Evolutionary conservation across 2,888 invertebrate species (phyloP).

Genomic region (Sthenelais limicola): DNA sequence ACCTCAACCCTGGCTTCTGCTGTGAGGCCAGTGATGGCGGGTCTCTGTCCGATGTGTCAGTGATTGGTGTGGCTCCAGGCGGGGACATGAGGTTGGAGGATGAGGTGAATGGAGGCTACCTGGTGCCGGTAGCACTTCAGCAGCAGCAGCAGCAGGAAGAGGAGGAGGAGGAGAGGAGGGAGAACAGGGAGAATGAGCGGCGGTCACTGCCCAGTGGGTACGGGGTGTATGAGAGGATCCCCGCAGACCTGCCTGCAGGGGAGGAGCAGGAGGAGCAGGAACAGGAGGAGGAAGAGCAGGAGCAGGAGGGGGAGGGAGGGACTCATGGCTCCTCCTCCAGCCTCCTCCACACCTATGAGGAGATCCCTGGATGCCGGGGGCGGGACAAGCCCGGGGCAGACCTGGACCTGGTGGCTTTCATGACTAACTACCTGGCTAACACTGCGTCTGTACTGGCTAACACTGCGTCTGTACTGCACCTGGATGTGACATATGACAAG

Average conservation of each 20-base stretch:
- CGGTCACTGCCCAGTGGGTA: no score
- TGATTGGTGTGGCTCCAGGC: not conserved
- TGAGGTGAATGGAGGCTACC: constrained; percentile 7
- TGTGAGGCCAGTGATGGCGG: not conserved
- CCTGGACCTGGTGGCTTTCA: constrained; percentile 23
- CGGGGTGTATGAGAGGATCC: no score
- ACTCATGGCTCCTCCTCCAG: not conserved
- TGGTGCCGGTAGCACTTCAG: not conserved
- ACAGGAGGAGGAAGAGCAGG: not conserved
- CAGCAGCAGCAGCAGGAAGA: not conserved
- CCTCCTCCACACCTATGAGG: constrained; percentile 23
- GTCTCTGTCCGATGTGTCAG: constrained; percentile 1
- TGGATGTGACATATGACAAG: constrained; percentile 12
- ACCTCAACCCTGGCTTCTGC: not conserved
- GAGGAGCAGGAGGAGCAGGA: not conserved
- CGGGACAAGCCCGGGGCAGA: not conserved
- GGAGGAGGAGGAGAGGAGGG: not conserved
- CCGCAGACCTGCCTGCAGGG: not conserved
- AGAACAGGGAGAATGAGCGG: not conserved
- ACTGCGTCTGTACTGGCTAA: not conserved
- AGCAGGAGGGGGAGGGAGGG: not conserved
- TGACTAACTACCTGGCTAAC: constrained; percentile 11
- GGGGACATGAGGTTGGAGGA: not conserved
- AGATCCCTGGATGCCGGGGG: not conserved
- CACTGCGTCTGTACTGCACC: not conserved